These are phyloP conservation scores for Stichopus chloronotus DNA, from an alignment of 35 echinoderm and acorn worm species.

Conservation along the genomic window DNA sequence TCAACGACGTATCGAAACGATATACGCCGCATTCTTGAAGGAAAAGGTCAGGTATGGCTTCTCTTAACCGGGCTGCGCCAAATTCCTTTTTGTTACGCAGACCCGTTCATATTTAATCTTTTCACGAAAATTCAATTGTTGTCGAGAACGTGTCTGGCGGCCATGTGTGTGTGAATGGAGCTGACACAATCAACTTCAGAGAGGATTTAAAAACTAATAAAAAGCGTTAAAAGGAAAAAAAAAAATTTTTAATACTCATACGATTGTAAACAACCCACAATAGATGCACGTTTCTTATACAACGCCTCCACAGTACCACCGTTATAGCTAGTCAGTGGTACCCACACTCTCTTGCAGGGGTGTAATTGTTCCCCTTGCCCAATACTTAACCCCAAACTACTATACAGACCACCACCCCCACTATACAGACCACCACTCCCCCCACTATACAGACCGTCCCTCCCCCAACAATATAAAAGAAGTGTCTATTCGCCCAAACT, in stretches of 20 bases:
- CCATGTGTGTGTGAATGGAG: conserved; percentile 43
- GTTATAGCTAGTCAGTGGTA: not conserved
- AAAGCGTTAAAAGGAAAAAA: too few species aligned
- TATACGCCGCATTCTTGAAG: not conserved
- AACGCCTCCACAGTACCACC: not conserved
- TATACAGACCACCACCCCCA: not conserved
- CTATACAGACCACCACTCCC: not conserved
- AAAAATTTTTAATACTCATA: not conserved
- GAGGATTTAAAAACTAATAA: conserved; percentile 6
- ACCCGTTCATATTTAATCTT: conserved; percentile 20
- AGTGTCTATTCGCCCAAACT: too few species aligned
- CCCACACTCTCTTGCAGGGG: not conserved
- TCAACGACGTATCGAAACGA: conserved; percentile 49
- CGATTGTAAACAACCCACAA: conserved; percentile 39
- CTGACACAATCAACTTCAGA: conserved; percentile 11
- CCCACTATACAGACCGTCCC: not conserved
- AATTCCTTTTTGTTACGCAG: not conserved
- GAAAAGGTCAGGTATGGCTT: conserved; percentile 17
- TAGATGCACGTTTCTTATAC: not conserved
- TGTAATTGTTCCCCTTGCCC: too few species aligned
- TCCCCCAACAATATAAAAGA: too few species aligned
- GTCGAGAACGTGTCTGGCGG: conserved; percentile 31
- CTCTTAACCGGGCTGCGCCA: not conserved
- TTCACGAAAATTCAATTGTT: conserved; percentile 13
- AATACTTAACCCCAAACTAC: too few species aligned